Evolutionary conservation across 2,113 vertebrate genomes (phyloP), one percentile per base, ranked within the genome.

Genomic region (Eupsittula cactorum): DNA sequence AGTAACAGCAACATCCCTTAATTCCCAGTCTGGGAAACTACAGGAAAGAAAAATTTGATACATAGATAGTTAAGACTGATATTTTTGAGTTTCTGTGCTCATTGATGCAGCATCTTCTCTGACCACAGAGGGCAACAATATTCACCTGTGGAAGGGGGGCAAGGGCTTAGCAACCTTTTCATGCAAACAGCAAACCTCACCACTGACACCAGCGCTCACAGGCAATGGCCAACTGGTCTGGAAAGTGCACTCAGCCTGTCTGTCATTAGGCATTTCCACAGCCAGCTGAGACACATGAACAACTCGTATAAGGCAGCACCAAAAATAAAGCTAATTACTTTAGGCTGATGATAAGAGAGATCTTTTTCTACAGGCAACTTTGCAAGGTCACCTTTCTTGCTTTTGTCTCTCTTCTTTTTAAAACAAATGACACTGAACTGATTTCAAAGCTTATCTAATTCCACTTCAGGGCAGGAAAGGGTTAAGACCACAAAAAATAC

Each of bases 311-410:
- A 90, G 88, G 79, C 88, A 88, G 78, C 76, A 78, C 60, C 92
- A 96, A 93, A 97, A 96, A 78, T 94, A 94, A 96, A 96, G 76
- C 64, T 95, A 96, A 96, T 96, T 94, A 95, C 90, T 94, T 90
- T n/a, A 83, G 93, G 96, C 82, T 95, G 10, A 81, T 52, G 42
- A 35, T 83, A 95, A 81, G 68, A 90, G 75, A 92, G 64, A 90
- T 81, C 71, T 86, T 74, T 83, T 86, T 76, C 96, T 86, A 94
- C 60, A 64, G 85, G 90, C 94, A 47, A 88, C 85, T 93, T 86
- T 60, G 42, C 85, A 96, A 94, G 90, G 96, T 97, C 90, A 96
- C 92, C 69, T 93, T 94, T 87, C 75, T 86, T 44, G 79, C 29
- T 75, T 67, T 25, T 46, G 25, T 39, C 25, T n/a, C 16, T 42